Evolutionary conservation across 2,888 invertebrate genomes (phyloP).

Genomic region (Pristionchus entomophagus): DNA sequence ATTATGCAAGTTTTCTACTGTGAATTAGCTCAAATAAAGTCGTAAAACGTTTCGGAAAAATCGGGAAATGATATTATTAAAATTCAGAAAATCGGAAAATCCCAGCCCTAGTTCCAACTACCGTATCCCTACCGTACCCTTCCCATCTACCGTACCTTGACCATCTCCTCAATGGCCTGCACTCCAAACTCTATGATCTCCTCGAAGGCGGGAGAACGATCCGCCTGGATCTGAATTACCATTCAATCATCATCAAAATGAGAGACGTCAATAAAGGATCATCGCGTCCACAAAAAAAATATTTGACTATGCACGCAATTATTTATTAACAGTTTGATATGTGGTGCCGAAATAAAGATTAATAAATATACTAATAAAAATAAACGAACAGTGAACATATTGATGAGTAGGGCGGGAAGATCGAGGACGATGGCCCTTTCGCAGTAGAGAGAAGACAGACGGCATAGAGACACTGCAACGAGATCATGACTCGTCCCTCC

Average conservation of each 20-base stretch:
- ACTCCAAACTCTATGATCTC: conserved; percentile 42
- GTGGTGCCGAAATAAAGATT: too few relatives aligned
- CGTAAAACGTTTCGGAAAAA: too few relatives aligned
- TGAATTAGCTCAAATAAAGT: too few relatives aligned
- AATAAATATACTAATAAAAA: too few relatives aligned
- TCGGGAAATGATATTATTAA: too few relatives aligned
- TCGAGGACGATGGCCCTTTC: conserved; percentile 26
- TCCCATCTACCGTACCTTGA: conserved; percentile 13
- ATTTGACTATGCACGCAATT: too few relatives aligned
- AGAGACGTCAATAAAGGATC: too few relatives aligned
- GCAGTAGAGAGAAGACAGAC: conserved; percentile 28
- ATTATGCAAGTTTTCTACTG: too few relatives aligned
- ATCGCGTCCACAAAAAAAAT: too few relatives aligned
- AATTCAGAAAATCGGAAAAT: too few relatives aligned
- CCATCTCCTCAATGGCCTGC: conserved; percentile 37
- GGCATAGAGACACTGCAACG: conserved; percentile 29
- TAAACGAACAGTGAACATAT: neutral
- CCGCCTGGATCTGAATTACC: neutral
- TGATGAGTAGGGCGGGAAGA: neutral
- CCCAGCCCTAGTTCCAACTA: too few relatives aligned
- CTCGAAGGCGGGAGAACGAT: conserved; percentile 39
- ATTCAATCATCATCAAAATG: neutral
- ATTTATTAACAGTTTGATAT: too few relatives aligned
- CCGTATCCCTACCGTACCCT: neutral
- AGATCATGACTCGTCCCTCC: neutral